These are phyloP conservation scores for Plutomurus gul DNA, from an alignment of 1,140 invertebrate genomes.

Conservation along the genomic window DNA sequence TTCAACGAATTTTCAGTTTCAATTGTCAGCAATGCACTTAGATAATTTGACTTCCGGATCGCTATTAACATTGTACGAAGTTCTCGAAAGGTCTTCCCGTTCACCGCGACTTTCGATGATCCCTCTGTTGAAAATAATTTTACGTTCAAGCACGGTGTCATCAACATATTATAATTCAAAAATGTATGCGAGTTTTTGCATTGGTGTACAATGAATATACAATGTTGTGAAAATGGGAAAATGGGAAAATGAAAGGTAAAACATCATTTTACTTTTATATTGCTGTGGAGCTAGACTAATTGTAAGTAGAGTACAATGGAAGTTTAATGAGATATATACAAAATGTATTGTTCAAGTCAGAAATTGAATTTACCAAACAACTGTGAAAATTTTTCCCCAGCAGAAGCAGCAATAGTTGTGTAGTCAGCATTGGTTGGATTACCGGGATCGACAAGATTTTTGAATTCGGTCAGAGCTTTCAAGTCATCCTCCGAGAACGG, in stretches of 20 bases:
- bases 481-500: not conserved
- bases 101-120: not conserved
- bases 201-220: no score
- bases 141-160: no score
- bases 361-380: not conserved
- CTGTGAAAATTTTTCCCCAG: conserved; percentile 2
- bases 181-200: no score
- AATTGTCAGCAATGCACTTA: not conserved
- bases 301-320: no score
- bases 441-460: conserved; percentile 3
- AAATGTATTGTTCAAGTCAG: not conserved
- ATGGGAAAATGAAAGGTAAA: no score
- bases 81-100: not conserved
- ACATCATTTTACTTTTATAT: no score
- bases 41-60: not conserved
- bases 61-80: not conserved
- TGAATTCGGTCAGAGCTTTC: not conserved
- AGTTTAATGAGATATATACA: no score
- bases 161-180: no score
- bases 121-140: not conserved
- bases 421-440: not conserved
- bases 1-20: not conserved
- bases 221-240: no score
- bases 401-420: not conserved
- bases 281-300: no score